phyloP scores from a whole-genome alignment of 1,140 invertebrate species.

The Thereuonema tuberculata region DNA sequence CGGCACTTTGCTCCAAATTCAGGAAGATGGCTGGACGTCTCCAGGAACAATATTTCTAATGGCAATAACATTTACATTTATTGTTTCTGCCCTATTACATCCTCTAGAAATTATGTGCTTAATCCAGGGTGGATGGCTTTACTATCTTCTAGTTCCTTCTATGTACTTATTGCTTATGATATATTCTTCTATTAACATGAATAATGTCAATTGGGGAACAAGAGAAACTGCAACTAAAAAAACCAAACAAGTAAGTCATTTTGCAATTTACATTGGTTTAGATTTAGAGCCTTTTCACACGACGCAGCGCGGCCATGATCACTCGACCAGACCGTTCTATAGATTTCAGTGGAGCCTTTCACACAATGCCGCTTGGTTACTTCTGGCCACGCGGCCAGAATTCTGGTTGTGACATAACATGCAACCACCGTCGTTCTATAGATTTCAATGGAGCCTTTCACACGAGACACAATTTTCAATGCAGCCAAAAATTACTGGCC shows the following conservation, averaged over 20 bases:
- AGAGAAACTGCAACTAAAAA: constrained; percentile 44
- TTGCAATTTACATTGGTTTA: not conserved
- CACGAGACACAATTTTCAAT: no score
- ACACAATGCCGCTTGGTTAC: no score
- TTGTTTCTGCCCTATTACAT: constrained; percentile 60
- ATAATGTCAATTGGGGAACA: constrained; percentile 83
- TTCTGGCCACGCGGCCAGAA: no score
- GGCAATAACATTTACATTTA: constrained; percentile 42
- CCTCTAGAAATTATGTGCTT: constrained; percentile 69
- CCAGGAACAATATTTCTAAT: constrained; percentile 66
- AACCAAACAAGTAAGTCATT: constrained; percentile 25
- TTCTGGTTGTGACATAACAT: no score
- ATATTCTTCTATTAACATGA: constrained; percentile 79
- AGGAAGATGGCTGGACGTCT: constrained; percentile 58
- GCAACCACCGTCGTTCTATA: no score
- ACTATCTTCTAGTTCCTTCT: constrained; percentile 81
- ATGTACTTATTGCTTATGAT: constrained; percentile 88
- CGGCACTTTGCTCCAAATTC: constrained; percentile 64
- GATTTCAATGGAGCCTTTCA: no score
- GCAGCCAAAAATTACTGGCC: no score
- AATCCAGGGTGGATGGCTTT: constrained; percentile 53
- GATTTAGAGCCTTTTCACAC: no score
- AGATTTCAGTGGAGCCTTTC: no score
- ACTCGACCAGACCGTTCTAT: no score
- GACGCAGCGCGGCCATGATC: no score